Percentiles rank a stretch among this genome's conserved stretches.
These are phyloP conservation scores for Lacerta bilineata DNA, from an alignment of 2,797 vertebrate species.

Conservation along the genomic window DNA sequence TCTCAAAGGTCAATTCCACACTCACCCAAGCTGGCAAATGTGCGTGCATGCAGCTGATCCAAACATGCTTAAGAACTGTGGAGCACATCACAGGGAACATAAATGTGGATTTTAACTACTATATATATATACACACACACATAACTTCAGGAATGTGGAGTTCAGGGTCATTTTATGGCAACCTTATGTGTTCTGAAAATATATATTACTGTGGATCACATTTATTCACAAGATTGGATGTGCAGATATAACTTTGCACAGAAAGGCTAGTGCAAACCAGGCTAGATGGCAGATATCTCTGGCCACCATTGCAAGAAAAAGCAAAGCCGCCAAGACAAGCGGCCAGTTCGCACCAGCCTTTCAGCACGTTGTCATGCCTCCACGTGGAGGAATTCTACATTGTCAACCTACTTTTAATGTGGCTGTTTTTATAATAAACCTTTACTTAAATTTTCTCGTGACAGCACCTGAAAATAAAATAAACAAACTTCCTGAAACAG, in stretches of 20 bases:
- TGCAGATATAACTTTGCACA: not conserved
- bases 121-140: slow-evolving; percentile 13
- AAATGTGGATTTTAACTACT: not conserved
- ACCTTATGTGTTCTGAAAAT: not conserved
- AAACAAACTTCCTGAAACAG: not conserved
- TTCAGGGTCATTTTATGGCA: not conserved
- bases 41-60: not conserved
- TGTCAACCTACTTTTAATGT: slow-evolving; percentile 21
- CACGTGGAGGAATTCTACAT: not conserved
- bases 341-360: not conserved
- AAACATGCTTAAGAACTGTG: not conserved
- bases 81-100: not conserved
- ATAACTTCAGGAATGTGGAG: slow-evolving; percentile 15
- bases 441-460: slow-evolving; percentile 38
- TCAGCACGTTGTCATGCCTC: not conserved
- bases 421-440: slow-evolving; percentile 30
- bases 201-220: not conserved
- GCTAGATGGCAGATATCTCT: not conserved
- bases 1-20: not conserved
- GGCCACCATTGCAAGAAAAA: not conserved
- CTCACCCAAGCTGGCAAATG: not conserved
- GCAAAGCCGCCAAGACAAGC: too few species aligned
- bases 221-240: not conserved
- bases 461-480: slow-evolving; percentile 37
- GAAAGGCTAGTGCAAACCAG: not conserved